Percentiles rank a stretch among this genome's conserved stretches.
Evolutionary conservation across 2,113 vertebrate species (phyloP).

Genomic region (Mixornis gularis): DNA sequence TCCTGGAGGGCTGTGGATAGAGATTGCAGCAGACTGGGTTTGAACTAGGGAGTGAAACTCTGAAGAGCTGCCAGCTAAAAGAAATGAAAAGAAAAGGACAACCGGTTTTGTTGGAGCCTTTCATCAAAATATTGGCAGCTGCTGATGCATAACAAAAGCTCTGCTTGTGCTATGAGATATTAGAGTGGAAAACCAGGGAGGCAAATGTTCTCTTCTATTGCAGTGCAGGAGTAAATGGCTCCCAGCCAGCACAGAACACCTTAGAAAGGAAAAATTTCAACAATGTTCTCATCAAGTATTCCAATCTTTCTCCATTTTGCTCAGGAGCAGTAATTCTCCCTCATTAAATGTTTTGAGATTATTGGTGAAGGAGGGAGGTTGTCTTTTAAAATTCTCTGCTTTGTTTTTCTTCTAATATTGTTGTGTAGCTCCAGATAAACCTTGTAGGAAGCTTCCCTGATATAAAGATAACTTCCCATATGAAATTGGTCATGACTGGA

Average conservation of each 20-base stretch:
- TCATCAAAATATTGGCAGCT: slow-evolving; percentile 64
- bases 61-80: slow-evolving; percentile 34
- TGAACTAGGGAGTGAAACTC: slow-evolving; percentile 10
- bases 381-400: not conserved
- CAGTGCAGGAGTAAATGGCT: slow-evolving; percentile 32
- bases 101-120: slow-evolving; percentile 25
- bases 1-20: not conserved
- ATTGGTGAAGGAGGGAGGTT: not conserved
- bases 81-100: slow-evolving; percentile 46
- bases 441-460: not conserved
- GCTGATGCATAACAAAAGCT: slow-evolving; percentile 62
- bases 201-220: slow-evolving; percentile 46
- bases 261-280: slow-evolving; percentile 5
- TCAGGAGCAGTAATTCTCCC: not conserved
- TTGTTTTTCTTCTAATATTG: not conserved
- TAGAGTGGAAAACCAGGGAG: slow-evolving; percentile 36
- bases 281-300: not conserved
- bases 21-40: not conserved
- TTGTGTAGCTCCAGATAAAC: not conserved
- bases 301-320: not conserved
- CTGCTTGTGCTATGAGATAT: slow-evolving; percentile 44
- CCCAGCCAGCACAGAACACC: slow-evolving; percentile 19
- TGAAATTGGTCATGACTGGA: not conserved
- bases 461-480: not conserved
- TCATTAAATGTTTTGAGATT: not conserved